These are phyloP conservation scores for Drosophila longiperda DNA, from an alignment of 2,888 invertebrate genomes.

Conservation along the genomic window DNA sequence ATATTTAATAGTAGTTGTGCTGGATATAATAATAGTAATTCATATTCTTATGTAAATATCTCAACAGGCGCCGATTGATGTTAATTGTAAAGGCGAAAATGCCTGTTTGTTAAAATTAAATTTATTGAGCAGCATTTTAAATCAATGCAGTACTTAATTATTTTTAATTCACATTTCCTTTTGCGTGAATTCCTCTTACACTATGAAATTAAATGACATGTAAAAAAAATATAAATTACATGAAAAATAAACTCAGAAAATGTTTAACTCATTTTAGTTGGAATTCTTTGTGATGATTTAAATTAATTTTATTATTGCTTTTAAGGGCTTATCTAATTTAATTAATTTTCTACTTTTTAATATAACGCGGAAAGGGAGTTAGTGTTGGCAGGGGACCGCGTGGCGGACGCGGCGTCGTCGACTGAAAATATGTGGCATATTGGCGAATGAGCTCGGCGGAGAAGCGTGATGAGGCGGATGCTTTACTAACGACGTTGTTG, in stretches of 20 bases:
- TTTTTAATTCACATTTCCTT: slow-evolving; percentile 3
- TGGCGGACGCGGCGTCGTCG: slow-evolving; percentile 65
- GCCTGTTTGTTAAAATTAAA: not conserved
- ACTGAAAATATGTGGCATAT: slow-evolving; percentile 67
- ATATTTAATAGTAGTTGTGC: not conserved
- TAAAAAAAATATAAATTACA: slow-evolving; percentile 38
- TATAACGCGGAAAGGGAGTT: slow-evolving; percentile 73
- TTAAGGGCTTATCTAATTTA: slow-evolving; percentile 52
- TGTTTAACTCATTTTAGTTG: slow-evolving; percentile 23
- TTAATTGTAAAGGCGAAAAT: no score
- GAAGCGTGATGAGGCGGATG: slow-evolving; percentile 26
- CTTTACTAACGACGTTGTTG: slow-evolving; percentile 23
- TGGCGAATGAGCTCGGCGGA: slow-evolving; percentile 51
- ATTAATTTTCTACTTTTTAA: slow-evolving; percentile 59
- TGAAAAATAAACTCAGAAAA: slow-evolving; percentile 15
- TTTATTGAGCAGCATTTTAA: not conserved
- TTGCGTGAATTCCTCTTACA: slow-evolving; percentile 19
- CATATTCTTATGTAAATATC: not conserved
- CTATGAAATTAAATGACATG: slow-evolving; percentile 32
- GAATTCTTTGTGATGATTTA: slow-evolving; percentile 35
- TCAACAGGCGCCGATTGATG: no score
- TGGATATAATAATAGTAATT: not conserved
- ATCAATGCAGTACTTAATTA: not conserved
- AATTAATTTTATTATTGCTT: slow-evolving; percentile 51
- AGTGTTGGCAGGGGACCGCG: slow-evolving; percentile 76